phyloP scores from a whole-genome alignment of 2,113 vertebrate species.

The Microtus ochrogaster region DNA sequence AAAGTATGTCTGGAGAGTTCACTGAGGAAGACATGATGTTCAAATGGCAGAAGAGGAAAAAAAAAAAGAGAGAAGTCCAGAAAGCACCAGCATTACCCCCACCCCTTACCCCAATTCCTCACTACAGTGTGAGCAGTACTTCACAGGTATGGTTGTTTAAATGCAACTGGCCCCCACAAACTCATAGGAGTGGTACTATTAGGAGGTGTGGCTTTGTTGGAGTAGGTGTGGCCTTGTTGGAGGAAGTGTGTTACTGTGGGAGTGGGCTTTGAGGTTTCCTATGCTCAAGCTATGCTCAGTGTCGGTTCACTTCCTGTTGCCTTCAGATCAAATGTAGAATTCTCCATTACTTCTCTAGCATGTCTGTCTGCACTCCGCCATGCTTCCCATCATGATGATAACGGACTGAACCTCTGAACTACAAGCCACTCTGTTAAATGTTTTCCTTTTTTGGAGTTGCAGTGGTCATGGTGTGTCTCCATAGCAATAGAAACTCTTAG shows the following conservation, averaged over 20 bases:
- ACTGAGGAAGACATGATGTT: neutral
- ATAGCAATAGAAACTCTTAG: neutral
- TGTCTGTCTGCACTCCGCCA: neutral
- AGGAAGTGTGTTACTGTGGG: neutral
- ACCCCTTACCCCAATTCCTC: neutral
- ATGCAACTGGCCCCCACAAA: neutral
- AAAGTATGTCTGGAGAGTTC: neutral
- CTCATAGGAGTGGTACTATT: neutral
- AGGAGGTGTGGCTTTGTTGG: neutral
- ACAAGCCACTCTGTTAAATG: neutral
- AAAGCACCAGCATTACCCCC: neutral
- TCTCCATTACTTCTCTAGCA: neutral
- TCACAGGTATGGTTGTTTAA: neutral
- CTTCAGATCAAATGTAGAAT: neutral
- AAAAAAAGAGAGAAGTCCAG: too few species aligned
- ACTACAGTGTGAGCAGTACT: neutral
- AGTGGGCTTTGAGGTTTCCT: neutral
- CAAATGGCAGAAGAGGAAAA: neutral
- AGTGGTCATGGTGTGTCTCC: neutral
- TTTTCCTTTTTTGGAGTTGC: neutral
- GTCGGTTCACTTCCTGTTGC: neutral
- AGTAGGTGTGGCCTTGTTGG: neutral
- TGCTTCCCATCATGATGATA: neutral
- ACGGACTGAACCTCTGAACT: neutral
- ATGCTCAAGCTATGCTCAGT: neutral